Percentiles rank a stretch among this genome's conserved stretches.
Conservation (phyloP, 30 jellyfish, hydroid and myxozoan genomes). For the Aurelia aurita complex sp. Pacific region DNA sequence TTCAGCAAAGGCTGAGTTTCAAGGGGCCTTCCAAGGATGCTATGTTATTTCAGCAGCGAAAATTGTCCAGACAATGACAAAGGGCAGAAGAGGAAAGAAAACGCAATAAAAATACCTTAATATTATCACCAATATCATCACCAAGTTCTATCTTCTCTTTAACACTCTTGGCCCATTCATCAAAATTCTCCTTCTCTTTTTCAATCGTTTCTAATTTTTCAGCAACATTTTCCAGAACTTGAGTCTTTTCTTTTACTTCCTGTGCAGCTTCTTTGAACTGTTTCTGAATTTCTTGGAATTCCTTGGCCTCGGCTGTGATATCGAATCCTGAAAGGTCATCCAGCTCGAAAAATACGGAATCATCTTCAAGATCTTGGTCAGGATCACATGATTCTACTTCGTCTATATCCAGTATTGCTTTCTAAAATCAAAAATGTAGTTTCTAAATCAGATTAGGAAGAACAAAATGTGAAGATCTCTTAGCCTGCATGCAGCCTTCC, state of each 20-base stretch:
- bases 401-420: slow-evolving; percentile 33
- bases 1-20: no score
- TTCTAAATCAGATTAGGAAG: no score
- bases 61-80: no score
- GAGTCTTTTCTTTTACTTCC: slow-evolving; percentile 45
- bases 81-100: not conserved
- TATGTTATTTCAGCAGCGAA: no score
- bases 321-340: slow-evolving; percentile 24
- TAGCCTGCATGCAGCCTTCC: no score
- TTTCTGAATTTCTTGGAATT: slow-evolving; percentile 28
- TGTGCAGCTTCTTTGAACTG: slow-evolving; percentile 40
- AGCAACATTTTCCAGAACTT: slow-evolving; percentile 54
- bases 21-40: no score
- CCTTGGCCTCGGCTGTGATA: slow-evolving; percentile 41
- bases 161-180: slow-evolving; percentile 55
- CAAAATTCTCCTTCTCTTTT: slow-evolving; percentile 53
- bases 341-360: slow-evolving; percentile 1
- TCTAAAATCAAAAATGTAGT: not conserved
- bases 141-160: slow-evolving; percentile 43
- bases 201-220: slow-evolving; percentile 61
- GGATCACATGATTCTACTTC: slow-evolving; percentile 12
- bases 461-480: no score
- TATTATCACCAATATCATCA: slow-evolving; percentile 10
- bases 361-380: slow-evolving; percentile 2
- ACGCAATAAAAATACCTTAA: slow-evolving; percentile 14